Conservation (phyloP, 2,113 vertebrate genomes). For the Strix aluco region DNA sequence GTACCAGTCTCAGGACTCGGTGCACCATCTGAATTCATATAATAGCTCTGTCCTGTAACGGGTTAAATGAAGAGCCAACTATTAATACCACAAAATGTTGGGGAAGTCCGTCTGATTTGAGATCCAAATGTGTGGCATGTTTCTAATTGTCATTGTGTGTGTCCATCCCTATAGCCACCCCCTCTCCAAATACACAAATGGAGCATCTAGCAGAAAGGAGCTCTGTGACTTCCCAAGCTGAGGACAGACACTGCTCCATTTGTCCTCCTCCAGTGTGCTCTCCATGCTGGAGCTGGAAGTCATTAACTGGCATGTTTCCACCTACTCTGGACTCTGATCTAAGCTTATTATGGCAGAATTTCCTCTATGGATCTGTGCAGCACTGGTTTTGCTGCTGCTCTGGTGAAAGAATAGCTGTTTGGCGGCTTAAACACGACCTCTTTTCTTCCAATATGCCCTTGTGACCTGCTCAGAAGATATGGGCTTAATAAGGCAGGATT, state of each 20-base stretch:
- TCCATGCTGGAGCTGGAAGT: constrained; percentile 19
- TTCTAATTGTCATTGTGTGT: not conserved
- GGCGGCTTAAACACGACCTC: not conserved
- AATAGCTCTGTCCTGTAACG: not conserved
- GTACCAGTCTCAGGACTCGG: not conserved
- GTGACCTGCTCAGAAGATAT: not conserved
- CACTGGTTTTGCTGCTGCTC: not conserved
- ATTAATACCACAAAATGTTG: not conserved
- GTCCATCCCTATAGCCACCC: not conserved
- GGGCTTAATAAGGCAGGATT: not conserved
- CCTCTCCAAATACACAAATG: not conserved
- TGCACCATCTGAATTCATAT: not conserved
- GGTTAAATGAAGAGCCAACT: not conserved
- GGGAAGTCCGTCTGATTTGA: not conserved
- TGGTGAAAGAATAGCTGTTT: constrained; percentile 21
- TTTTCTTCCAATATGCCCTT: not conserved
- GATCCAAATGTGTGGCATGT: not conserved
- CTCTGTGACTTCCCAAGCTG: not conserved
- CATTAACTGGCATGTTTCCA: constrained; percentile 29
- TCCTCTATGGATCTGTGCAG: constrained; percentile 15
- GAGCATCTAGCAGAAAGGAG: not conserved
- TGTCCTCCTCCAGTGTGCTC: not conserved
- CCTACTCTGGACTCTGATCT: constrained; percentile 18
- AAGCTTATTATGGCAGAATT: constrained; percentile 33
- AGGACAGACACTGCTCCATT: constrained; percentile 5